Evolutionary conservation across 1,140 invertebrate species (phyloP).

Genomic region (Drosophila ercepeae): DNA sequence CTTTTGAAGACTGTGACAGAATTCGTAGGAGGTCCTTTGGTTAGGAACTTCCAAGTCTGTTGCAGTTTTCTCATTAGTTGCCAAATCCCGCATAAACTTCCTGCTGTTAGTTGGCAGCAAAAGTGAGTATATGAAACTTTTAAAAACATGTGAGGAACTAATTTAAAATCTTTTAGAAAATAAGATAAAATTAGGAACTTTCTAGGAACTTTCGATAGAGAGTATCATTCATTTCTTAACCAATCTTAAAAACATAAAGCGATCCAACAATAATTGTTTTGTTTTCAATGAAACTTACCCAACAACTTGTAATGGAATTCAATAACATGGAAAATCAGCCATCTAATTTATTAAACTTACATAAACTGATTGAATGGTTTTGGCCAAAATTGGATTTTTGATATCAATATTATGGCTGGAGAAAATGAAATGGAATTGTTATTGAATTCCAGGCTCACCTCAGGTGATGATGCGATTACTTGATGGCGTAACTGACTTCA

Average conservation of each 20-base stretch:
- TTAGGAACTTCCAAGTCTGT: conserved; percentile 13
- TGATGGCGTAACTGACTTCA: conserved; percentile 38
- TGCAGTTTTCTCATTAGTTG: conserved; percentile 72
- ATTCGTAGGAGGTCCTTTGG: not conserved
- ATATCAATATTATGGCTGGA: not conserved
- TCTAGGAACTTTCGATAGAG: too few species aligned
- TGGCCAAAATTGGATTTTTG: conserved; percentile 10
- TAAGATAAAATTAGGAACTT: too few species aligned
- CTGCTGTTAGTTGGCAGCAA: conserved; percentile 46
- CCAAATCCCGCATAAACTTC: conserved; percentile 59
- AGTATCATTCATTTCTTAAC: too few species aligned
- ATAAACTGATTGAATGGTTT: conserved; percentile 13
- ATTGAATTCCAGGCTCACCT: conserved; percentile 33
- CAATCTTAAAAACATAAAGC: too few species aligned
- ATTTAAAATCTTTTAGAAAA: too few species aligned
- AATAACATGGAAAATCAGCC: not conserved
- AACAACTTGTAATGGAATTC: not conserved
- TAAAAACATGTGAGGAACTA: too few species aligned
- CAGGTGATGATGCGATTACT: conserved; percentile 40
- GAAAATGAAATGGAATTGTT: conserved; percentile 22
- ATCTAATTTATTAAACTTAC: conserved; percentile 15
- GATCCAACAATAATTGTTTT: not conserved
- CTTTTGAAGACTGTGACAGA: not conserved
- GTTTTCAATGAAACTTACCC: not conserved
- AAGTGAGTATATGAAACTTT: not conserved